Conservation (phyloP, 1,140 invertebrate species). For the Pantala flavescens region DNA sequence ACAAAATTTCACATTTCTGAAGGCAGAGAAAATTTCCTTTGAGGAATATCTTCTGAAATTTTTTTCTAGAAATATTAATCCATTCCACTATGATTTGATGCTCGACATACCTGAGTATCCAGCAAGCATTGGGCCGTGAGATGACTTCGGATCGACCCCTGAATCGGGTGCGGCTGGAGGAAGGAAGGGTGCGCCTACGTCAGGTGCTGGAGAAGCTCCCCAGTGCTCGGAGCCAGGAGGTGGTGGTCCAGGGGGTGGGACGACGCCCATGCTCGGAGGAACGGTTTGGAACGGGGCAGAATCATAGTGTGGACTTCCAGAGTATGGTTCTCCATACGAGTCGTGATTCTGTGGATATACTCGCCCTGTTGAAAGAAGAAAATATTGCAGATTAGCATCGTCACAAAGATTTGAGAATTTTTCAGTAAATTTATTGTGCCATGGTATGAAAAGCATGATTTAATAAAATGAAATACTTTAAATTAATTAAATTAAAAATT, state of each 20-base stretch:
- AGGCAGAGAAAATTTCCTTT: no score
- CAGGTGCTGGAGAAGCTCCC: slow-evolving; percentile 33
- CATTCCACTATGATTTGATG: no score
- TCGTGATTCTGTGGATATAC: slow-evolving; percentile 44
- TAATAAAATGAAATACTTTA: no score
- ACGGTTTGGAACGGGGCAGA: slow-evolving; percentile 43
- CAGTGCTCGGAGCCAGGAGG: slow-evolving; percentile 20
- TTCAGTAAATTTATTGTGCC: no score
- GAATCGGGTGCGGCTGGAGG: slow-evolving; percentile 39
- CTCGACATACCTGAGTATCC: slow-evolving; percentile 49
- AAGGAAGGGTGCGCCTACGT: slow-evolving; percentile 35
- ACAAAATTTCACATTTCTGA: no score
- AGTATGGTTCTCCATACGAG: slow-evolving; percentile 48
- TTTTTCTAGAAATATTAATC: no score
- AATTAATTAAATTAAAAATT: no score
- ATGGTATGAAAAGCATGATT: no score
- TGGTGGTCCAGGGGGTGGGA: slow-evolving; percentile 20
- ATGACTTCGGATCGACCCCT: slow-evolving; percentile 59
- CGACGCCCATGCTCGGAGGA: slow-evolving; percentile 39
- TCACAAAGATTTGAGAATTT: slow-evolving; percentile 20
- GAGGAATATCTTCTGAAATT: no score
- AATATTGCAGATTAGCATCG: no score
- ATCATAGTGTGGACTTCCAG: slow-evolving; percentile 49
- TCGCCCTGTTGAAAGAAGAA: slow-evolving; percentile 40
- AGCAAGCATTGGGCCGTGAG: slow-evolving; percentile 59